Conservation (phyloP, 1,140 invertebrate genomes). For the Saxidomus purpurata region DNA sequence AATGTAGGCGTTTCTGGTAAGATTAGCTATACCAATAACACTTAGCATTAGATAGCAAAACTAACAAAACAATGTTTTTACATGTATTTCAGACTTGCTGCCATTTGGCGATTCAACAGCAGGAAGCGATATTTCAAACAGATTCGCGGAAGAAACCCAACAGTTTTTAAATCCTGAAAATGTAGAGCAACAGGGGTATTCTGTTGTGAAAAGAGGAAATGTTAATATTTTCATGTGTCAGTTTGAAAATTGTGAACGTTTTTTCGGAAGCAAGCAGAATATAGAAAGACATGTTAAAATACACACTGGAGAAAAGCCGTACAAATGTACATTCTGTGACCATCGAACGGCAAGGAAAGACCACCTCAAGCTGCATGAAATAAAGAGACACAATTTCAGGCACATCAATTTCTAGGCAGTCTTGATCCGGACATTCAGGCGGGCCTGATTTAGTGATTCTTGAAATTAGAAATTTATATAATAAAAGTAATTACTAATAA, state of each 20-base stretch:
- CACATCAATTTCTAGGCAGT: no score
- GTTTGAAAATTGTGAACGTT: neutral
- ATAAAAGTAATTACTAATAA: no score
- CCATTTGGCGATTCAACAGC: neutral
- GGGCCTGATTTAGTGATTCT: no score
- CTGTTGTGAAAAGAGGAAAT: neutral
- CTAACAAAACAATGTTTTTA: no score
- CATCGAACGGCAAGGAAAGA: neutral
- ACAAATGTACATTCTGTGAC: neutral
- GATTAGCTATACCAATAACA: no score
- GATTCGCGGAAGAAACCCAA: neutral
- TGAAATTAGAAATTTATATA: no score
- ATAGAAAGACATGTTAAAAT: neutral
- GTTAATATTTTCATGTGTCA: neutral
- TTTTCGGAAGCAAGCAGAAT: neutral
- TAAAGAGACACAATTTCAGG: neutral
- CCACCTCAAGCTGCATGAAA: neutral
- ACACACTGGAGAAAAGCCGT: neutral
- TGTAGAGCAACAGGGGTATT: neutral
- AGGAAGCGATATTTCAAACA: neutral
- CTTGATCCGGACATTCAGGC: no score
- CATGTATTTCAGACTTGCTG: neutral
- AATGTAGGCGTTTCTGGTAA: no score
- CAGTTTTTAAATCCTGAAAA: neutral
- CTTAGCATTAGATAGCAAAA: no score